Evolutionary conservation across 2,113 vertebrate species (phyloP).

Genomic region (Erpornis zantholeuca): DNA sequence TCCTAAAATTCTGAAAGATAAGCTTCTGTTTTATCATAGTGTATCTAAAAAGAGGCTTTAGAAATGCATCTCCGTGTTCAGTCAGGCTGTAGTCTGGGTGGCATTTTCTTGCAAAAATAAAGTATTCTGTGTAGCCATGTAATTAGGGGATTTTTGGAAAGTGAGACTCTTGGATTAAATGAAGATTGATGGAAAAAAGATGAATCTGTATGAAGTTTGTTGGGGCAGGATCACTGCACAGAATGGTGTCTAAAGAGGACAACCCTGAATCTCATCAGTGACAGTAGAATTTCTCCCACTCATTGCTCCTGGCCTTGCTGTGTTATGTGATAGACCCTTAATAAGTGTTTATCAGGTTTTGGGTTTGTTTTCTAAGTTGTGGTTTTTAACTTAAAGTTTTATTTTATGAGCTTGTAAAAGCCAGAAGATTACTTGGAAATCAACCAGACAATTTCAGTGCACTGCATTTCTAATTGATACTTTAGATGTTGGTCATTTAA

Average conservation of each 20-base stretch:
- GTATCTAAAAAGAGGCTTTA: neutral
- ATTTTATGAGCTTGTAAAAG: neutral
- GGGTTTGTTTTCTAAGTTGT: neutral
- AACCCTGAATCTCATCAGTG: neutral
- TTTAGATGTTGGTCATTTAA: neutral
- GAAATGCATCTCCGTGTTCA: neutral
- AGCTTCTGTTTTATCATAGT: neutral
- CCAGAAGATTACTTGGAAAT: neutral
- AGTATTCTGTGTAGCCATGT: neutral
- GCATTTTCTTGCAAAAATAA: neutral
- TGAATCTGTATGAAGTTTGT: neutral
- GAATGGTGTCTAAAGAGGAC: neutral
- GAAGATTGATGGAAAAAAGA: neutral
- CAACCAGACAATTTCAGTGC: neutral
- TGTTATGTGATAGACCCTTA: neutral
- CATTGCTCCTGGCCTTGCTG: rapidly evolving
- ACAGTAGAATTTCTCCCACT: neutral
- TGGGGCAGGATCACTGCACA: neutral
- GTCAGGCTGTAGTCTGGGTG: neutral
- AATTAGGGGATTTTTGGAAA: neutral
- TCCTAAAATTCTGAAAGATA: neutral
- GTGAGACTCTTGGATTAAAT: neutral
- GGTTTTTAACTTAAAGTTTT: neutral
- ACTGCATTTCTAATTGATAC: neutral
- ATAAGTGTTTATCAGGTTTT: neutral